These are phyloP conservation scores for Lysandra bellargus DNA, from an alignment of 2,888 invertebrate genomes.

Conservation along the genomic window DNA sequence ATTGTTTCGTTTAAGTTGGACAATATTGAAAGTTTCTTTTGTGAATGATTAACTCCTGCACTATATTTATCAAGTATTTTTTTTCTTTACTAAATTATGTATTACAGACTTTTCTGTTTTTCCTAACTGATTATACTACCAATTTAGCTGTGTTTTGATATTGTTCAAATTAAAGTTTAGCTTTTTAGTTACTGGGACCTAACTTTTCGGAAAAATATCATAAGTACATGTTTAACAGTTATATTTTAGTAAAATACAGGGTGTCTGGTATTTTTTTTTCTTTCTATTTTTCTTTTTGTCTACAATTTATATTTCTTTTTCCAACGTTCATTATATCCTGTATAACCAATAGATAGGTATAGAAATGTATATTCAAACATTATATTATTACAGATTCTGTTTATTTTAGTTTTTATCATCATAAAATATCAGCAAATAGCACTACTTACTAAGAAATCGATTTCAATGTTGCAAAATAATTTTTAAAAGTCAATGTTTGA, in stretches of 20 bases:
- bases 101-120: neutral
- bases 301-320: neutral
- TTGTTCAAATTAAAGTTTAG: slow-evolving; percentile 13
- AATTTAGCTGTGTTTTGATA: slow-evolving; percentile 8
- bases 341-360: neutral
- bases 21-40: slow-evolving; percentile 10
- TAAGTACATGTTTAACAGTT: neutral
- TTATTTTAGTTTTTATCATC: neutral
- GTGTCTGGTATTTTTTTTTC: neutral
- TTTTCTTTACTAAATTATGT: neutral
- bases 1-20: slow-evolving; percentile 5
- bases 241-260: neutral
- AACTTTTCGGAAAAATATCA: neutral
- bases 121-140: neutral
- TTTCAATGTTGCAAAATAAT: neutral
- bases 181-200: neutral
- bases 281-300: neutral
- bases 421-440: neutral
- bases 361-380: neutral
- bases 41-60: neutral
- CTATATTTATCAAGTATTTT: neutral
- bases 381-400: neutral
- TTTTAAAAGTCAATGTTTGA: neutral
- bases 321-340: neutral
- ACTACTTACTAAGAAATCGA: neutral